Base-by-base conservation (phyloP, 2,797 vertebrate species). In the Heliangelus exortis region DNA sequence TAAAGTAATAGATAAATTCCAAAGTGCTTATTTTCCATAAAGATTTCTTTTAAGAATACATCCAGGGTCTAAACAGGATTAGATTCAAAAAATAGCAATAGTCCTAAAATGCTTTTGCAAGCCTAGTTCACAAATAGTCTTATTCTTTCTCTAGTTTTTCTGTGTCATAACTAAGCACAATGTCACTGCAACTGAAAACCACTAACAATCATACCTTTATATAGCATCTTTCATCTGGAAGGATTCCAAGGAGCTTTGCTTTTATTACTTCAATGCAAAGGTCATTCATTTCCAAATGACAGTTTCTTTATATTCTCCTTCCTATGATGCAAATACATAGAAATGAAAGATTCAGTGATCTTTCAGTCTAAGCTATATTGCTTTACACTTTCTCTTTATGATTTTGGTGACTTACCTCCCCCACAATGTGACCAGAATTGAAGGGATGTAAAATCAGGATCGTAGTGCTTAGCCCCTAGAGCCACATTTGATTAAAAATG, bases 401-500 rank as follows among this genome's bases (percentile, higher is more conserved):
- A 68, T 92, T 90, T 80, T 8, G n/a, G 39, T 88, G 47, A 72
- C 34, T 76, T 84, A 6, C 15, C 19, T 43, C 31, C 71, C 20
- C 33, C 4, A 33, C 2, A 7, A 18, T 15, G 12, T 45, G 45
- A 10, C 23, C 54, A 78, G 23, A 18, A 77, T 77, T 48, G 84
- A 65, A 78, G 14, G n/a, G 68, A 93, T 77, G 43, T 61, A 90
- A 91, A 89, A 89, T 65, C 53, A 51, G 75, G 28, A 78, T 48
- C 66, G 51, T 28, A 41, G 59, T 67, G 26, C 72, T 41, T 83
- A 63, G 55, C 36, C 90, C 54, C 87, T 9, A 17, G 87, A 95
- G 86, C 26, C 63, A 82, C 45, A 76, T 95, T 93, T 93, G 69
- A 96, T 97, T 92, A 92, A 96, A 97, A 96, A 91, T 93, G 48